A percentile compares a stretch with the other conserved stretches of the same genome.
These are phyloP conservation scores for Dipus sagitta DNA, from an alignment of 2,797 vertebrate species.

Conservation along the genomic window DNA sequence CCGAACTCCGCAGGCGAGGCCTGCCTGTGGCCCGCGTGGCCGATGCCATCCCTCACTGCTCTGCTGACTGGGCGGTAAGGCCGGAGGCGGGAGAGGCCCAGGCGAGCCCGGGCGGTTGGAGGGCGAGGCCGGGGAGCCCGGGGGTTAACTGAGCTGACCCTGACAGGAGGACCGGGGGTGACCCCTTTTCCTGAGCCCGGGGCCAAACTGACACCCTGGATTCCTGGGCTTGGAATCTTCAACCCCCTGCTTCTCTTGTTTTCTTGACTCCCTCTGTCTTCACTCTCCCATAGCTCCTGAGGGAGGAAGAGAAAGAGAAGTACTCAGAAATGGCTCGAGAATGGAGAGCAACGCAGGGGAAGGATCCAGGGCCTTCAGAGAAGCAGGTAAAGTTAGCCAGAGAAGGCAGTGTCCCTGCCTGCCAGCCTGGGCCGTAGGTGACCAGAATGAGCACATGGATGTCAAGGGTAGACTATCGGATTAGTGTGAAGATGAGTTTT, in stretches of 20 bases:
- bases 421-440: no score
- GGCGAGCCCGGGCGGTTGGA: background rate
- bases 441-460: background rate
- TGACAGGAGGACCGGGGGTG: no score
- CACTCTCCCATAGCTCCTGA: constrained; percentile 80
- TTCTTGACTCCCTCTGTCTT: background rate
- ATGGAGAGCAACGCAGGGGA: constrained; percentile 82
- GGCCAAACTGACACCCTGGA: background rate
- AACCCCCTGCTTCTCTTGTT: background rate
- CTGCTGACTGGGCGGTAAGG: constrained; percentile 87
- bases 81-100: background rate
- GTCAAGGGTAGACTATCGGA: no score
- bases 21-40: constrained; percentile 72
- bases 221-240: background rate
- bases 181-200: background rate
- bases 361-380: background rate
- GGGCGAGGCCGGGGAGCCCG: background rate
- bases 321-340: constrained; percentile 86
- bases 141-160: no score
- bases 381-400: constrained; percentile 79
- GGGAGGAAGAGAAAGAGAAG: constrained; percentile 80
- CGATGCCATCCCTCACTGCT: constrained; percentile 85
- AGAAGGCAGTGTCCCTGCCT: no score
- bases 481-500: no score
- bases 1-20: constrained; percentile 81